A percentile compares a stretch with the other conserved stretches of the same genome.
Conservation (phyloP, 2,888 invertebrate genomes). For the Agrochola lychnidis region DNA sequence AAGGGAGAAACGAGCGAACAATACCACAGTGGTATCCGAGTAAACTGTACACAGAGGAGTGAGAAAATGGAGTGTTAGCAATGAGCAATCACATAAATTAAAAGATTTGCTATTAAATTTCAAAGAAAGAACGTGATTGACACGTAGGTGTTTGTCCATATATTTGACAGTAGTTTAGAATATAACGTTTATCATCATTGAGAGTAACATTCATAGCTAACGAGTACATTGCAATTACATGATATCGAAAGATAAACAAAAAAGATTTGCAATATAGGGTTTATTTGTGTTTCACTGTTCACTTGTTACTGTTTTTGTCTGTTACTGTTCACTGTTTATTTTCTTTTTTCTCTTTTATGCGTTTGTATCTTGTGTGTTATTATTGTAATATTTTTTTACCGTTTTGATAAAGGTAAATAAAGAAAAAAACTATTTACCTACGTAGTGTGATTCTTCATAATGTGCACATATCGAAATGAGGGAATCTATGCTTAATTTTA, state of each 20-base stretch:
- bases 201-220: not conserved
- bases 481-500: too few relatives aligned
- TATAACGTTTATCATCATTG: not conserved
- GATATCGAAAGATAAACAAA: not conserved
- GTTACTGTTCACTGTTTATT: not conserved
- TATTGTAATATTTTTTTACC: not conserved
- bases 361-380: not conserved
- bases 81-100: too few relatives aligned
- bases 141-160: not conserved
- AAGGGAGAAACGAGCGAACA: constrained; percentile 43
- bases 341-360: not conserved
- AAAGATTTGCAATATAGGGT: not conserved
- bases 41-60: not conserved
- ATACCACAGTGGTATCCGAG: constrained; percentile 30
- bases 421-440: not conserved
- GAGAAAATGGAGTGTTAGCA: constrained; percentile 17
- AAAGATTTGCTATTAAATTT: not conserved
- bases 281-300: not conserved
- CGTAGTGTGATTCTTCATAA: too few relatives aligned
- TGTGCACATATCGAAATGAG: too few relatives aligned
- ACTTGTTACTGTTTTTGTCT: not conserved
- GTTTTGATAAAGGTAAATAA: not conserved
- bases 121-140: not conserved
- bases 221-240: not conserved
- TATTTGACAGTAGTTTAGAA: not conserved